phyloP scores from a whole-genome alignment of 2,113 vertebrate genomes.

The Pogonocichla stellata region DNA sequence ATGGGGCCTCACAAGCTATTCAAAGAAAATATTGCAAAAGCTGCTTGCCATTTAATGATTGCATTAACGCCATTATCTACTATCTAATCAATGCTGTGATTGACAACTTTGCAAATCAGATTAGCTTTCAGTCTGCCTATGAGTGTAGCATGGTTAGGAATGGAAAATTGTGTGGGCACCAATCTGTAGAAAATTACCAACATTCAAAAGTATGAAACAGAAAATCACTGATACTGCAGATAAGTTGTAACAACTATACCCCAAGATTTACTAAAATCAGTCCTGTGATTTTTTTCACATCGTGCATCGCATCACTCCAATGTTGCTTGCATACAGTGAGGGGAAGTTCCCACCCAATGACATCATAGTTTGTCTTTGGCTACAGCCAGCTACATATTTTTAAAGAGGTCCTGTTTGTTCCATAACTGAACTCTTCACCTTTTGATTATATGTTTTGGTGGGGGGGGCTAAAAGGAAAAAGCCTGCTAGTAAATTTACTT shows the following conservation, averaged over 20 bases:
- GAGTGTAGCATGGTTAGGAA: background rate
- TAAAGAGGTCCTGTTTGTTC: slow-evolving; percentile 61
- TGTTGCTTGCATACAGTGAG: background rate
- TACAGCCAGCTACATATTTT: slow-evolving; percentile 24
- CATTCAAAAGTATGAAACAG: background rate
- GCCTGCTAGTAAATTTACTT: slow-evolving; percentile 18
- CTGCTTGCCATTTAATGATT: slow-evolving; percentile 12
- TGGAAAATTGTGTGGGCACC: background rate
- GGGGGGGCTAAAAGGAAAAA: background rate
- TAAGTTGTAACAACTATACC: background rate
- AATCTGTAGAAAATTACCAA: background rate
- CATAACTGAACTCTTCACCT: slow-evolving; percentile 63
- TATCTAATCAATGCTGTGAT: slow-evolving; percentile 50
- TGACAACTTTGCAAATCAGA: slow-evolving; percentile 67
- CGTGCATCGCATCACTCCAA: background rate
- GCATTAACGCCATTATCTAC: slow-evolving; percentile 49
- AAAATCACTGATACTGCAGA: background rate
- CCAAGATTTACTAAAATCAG: background rate
- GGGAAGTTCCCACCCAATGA: slow-evolving; percentile 69
- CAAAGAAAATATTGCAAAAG: background rate
- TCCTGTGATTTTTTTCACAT: background rate
- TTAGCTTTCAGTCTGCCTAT: slow-evolving; percentile 17
- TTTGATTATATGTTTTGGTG: slow-evolving; percentile 27
- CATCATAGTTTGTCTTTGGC: slow-evolving; percentile 65
- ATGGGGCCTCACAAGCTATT: background rate